Percentiles rank a stretch among this genome's conserved stretches.
Evolutionary conservation across 2,113 vertebrate species (phyloP).

Genomic region (Rafetus swinhoei): DNA sequence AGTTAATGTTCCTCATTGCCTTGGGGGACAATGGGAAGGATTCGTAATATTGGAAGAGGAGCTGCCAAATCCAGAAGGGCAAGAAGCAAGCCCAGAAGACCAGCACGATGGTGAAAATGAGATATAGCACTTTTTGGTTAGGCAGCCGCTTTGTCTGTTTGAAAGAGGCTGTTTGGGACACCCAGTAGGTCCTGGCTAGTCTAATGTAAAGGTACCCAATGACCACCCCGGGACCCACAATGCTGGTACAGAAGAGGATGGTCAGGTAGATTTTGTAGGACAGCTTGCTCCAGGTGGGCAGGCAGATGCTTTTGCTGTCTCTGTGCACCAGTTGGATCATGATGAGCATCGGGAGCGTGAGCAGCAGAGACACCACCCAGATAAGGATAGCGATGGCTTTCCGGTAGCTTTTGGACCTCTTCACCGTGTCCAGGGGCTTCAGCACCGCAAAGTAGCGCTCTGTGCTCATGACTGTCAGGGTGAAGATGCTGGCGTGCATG

Average conservation of each 20-base stretch:
- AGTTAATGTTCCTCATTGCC: slow-evolving; percentile 90
- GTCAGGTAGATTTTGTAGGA: slow-evolving; percentile 91
- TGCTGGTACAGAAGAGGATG: slow-evolving; percentile 91
- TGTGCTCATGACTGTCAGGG: slow-evolving; percentile 91
- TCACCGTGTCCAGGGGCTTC: slow-evolving; percentile 90
- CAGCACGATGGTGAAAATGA: slow-evolving; percentile 92
- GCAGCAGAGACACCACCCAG: slow-evolving; percentile 87
- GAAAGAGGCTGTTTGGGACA: slow-evolving; percentile 91
- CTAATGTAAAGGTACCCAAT: slow-evolving; percentile 91
- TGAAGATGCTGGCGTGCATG: slow-evolving; percentile 95
- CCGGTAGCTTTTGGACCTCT: slow-evolving; percentile 90
- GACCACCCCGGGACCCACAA: slow-evolving; percentile 89
- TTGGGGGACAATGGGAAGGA: slow-evolving; percentile 84
- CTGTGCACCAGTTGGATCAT: slow-evolving; percentile 85
- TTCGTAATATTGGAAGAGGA: slow-evolving; percentile 87
- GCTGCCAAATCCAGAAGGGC: slow-evolving; percentile 95
- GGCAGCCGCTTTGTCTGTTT: slow-evolving; percentile 85
- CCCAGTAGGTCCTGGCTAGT: slow-evolving; percentile 89
- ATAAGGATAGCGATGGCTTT: slow-evolving; percentile 89
- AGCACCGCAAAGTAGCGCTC: slow-evolving; percentile 92
- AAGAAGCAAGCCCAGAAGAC: slow-evolving; percentile 94
- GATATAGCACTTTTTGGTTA: slow-evolving; percentile 83
- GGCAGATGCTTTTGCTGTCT: slow-evolving; percentile 87
- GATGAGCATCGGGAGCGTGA: slow-evolving; percentile 91
- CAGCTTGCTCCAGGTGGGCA: slow-evolving; percentile 83